Percentiles rank a stretch among this genome's conserved stretches.
phyloP scores from a whole-genome alignment of 2,113 vertebrate species.

The Syrmaticus mikado region DNA sequence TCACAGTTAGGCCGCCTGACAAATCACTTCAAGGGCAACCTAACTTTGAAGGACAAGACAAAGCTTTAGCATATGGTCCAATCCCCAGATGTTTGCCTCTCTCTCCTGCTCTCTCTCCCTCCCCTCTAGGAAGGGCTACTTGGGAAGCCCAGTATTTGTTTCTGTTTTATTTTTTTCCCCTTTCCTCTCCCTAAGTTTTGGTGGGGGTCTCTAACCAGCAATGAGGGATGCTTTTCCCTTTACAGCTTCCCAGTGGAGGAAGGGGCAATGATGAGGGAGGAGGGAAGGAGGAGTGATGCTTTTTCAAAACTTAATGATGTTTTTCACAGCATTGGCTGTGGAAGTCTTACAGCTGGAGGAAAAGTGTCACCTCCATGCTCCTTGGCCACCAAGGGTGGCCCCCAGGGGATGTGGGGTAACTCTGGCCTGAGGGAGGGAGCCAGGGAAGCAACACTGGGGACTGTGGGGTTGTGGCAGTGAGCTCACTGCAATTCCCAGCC shows the following conservation, averaged over 20 bases:
- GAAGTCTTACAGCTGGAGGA: neutral
- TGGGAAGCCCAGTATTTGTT: constrained; percentile 24
- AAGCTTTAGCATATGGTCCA: constrained; percentile 95
- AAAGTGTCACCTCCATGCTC: neutral
- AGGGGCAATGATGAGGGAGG: neutral
- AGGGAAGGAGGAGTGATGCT: neutral
- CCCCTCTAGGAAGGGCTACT: constrained; percentile 61
- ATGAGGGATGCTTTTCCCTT: constrained; percentile 2
- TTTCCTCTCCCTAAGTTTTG: neutral
- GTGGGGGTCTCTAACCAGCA: neutral
- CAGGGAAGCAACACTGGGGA: neutral
- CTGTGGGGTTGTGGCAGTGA: neutral
- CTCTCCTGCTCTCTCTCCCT: constrained; percentile 37
- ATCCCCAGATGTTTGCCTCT: constrained; percentile 88
- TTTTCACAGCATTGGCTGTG: neutral
- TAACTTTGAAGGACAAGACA: constrained; percentile 98
- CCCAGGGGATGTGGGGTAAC: neutral
- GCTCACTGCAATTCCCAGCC: neutral
- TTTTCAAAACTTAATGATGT: neutral
- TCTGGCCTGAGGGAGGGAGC: neutral
- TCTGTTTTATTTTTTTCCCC: neutral
- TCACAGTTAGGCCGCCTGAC: constrained; percentile 89
- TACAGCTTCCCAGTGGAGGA: neutral
- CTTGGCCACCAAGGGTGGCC: neutral
- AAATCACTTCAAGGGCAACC: constrained; percentile 96